Percentiles rank a stretch among this genome's conserved stretches.
Evolutionary conservation across 2,113 vertebrate species (phyloP).

Genomic region (Lagopus muta): DNA sequence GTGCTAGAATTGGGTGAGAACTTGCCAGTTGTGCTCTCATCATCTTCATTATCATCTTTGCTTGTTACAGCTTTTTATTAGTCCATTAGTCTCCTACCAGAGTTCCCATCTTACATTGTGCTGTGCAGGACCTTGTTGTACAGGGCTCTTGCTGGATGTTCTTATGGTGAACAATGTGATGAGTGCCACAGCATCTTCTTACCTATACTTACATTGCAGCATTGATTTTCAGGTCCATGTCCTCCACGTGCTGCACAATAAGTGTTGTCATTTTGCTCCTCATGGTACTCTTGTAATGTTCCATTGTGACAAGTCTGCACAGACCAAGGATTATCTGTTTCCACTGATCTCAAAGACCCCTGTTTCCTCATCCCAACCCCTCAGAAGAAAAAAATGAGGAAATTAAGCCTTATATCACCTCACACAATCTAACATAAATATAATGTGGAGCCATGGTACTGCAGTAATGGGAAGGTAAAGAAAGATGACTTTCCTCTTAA

Average conservation of each 20-base stretch:
- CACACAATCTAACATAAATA: background rate
- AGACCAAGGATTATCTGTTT: background rate
- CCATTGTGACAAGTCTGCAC: background rate
- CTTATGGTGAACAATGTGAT: background rate
- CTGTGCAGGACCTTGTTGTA: background rate
- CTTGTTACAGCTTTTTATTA: background rate
- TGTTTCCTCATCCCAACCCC: background rate
- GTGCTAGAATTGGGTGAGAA: background rate
- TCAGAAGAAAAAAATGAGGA: background rate
- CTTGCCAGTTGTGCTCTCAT: background rate
- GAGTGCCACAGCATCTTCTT: background rate
- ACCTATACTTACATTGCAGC: background rate
- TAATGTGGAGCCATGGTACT: accelerated
- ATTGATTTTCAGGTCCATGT: background rate
- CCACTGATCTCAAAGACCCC: background rate
- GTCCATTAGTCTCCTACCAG: background rate
- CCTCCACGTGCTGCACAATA: accelerated
- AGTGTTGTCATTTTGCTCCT: background rate
- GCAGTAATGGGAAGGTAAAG: background rate
- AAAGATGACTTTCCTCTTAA: background rate
- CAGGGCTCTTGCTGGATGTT: accelerated
- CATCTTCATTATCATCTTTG: background rate
- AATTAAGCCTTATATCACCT: background rate
- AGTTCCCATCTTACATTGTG: accelerated
- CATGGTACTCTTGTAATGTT: accelerated